Conservation (phyloP, 2,888 invertebrate species). For the Odontocerum albicorne region DNA sequence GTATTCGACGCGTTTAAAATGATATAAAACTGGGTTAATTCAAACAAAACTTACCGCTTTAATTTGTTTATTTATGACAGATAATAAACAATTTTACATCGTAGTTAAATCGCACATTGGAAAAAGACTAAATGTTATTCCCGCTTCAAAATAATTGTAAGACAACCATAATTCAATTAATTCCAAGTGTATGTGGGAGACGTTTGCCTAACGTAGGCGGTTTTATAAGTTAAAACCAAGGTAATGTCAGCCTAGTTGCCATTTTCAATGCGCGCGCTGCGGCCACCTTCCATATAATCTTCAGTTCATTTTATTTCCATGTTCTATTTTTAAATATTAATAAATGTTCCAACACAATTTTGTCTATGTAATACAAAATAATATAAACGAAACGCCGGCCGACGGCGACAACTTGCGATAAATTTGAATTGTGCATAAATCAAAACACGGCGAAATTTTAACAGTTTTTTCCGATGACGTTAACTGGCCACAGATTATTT, state of each 20-base stretch:
- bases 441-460: conserved; percentile 6
- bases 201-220: conserved; percentile 14
- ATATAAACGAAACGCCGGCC: no score
- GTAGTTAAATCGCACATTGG: background rate
- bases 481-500: conserved; percentile 23
- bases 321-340: conserved; percentile 20
- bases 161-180: conserved; percentile 24
- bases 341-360: no score
- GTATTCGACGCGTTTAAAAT: no score
- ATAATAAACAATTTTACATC: conserved; percentile 17
- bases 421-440: no score
- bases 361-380: no score
- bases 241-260: conserved; percentile 18
- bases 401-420: no score
- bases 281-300: conserved; percentile 20
- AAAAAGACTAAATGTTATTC: conserved; percentile 8
- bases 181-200: conserved; percentile 22
- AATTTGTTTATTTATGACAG: conserved; percentile 23
- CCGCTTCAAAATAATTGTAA: conserved; percentile 10
- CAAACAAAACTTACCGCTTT: conserved; percentile 14
- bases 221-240: conserved; percentile 21
- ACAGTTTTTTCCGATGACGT: conserved; percentile 26
- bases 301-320: conserved; percentile 5
- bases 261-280: conserved; percentile 22
- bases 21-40: no score